A percentile compares a stretch with the other conserved stretches of the same genome.
Evolutionary conservation across 2,888 invertebrate genomes (phyloP).

Genomic region (Lypha dubia): DNA sequence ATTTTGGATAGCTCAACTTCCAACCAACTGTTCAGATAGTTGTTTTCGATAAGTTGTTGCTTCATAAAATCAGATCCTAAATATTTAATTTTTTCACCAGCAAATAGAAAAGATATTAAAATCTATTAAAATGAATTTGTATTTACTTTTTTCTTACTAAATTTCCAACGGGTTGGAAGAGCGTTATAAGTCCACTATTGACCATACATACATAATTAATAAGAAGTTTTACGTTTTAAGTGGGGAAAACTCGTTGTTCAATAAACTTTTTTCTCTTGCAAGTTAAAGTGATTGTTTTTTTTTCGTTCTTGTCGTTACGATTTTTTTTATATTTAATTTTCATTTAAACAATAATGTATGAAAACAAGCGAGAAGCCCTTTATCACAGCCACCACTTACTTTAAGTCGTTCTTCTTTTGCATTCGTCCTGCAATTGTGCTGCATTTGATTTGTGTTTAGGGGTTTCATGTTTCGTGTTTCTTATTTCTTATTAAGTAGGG

Average conservation of each 20-base stretch:
- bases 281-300: conserved; percentile 38
- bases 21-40: no score
- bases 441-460: conserved; percentile 12
- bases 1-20: no score
- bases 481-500: no score
- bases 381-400: conserved; percentile 70
- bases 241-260: conserved; percentile 60
- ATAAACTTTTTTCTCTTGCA: conserved; percentile 14
- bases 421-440: not conserved
- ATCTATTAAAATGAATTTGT: not conserved
- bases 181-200: conserved; percentile 29
- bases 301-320: conserved; percentile 31
- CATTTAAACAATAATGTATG: conserved; percentile 68
- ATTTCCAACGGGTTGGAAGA: not conserved
- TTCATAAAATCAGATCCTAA: no score
- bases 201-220: conserved; percentile 40
- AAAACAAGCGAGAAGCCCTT: conserved; percentile 72
- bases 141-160: not conserved
- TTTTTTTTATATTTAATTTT: conserved; percentile 58
- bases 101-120: not conserved
- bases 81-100: no score
- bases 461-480: conserved; percentile 4
- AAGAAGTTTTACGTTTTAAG: conserved; percentile 59
- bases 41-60: no score
- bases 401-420: conserved; percentile 19